Evolutionary conservation across 1,140 invertebrate genomes (phyloP), one percentile per base, ranked within the genome.

Genomic region (Cotesia vestalis): DNA sequence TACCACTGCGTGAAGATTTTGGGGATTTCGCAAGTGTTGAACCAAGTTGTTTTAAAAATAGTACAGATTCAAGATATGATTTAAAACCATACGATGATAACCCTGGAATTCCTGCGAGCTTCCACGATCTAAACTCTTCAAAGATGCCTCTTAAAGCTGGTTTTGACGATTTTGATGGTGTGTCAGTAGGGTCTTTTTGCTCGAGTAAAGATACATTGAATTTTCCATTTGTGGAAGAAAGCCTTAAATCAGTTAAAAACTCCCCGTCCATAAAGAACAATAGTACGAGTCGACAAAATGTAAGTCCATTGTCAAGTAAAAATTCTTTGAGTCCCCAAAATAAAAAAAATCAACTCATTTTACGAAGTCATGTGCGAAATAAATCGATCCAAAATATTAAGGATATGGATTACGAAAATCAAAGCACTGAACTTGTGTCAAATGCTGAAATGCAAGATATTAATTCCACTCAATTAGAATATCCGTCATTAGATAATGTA

Each of bases 91-190:
- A 73, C 40, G 75, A 77, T 34, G 80, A 82, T 66, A 78, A 78
- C 59, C 79, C 78, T 6, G 78, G 78, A 62, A 70, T 77, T 66
- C 5, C 76, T 71, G 17, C 77, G 4, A 80, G 76, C 12, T 83
- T 83, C 34, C 78, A 81, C 36, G 81, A 85, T 61, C 71, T 85
- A 5, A 82, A 85, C 66, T 84, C 81, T 1, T 83, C 83, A 4
- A 85, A 84, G 51, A 75, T 80, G 12, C 85, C 86, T 1, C 64
- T 85, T 4, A 85, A 84, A 64, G 85, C 85, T 8, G 84, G 81
- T 11, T 86, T 86, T 69, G 85, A 87, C 35, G 86, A 87, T 59
- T 86, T 87, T 60, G 86, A 86, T 36, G 85, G 82, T 17, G 80
- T 82, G 5, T 81, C 81, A 1, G 81, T 75, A 11, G 79, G 77